Evolutionary conservation across 2,888 invertebrate species (phyloP).

Genomic region (Omphaloscelis lunosa): DNA sequence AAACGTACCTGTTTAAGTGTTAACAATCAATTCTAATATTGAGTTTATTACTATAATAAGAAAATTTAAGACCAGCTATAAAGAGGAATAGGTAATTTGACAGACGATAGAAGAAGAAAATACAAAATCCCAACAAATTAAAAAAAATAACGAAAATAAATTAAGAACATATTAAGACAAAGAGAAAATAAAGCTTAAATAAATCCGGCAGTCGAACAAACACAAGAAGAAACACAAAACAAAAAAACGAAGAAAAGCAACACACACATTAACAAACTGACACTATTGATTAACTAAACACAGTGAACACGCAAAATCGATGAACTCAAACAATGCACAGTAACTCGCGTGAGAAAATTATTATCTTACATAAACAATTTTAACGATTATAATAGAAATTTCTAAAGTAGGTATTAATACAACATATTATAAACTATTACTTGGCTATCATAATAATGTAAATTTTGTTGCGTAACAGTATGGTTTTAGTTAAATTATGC

Average conservation of each 20-base stretch:
- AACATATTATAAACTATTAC: slow-evolving; percentile 37
- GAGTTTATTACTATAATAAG: not conserved
- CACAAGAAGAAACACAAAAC: not conserved
- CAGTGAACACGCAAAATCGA: slow-evolving; percentile 31
- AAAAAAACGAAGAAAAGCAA: not conserved
- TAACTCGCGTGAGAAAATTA: slow-evolving; percentile 44
- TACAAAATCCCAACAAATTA: not conserved
- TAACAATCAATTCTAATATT: not conserved
- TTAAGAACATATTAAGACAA: not conserved
- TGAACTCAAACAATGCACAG: slow-evolving; percentile 36
- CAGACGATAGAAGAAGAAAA: not conserved
- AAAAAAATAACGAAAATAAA: not conserved
- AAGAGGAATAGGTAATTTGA: not conserved
- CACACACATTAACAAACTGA: not conserved
- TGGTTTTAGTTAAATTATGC: slow-evolving; percentile 47
- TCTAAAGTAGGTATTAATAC: slow-evolving; percentile 38
- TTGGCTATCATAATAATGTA: slow-evolving; percentile 50
- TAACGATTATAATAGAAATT: slow-evolving; percentile 37
- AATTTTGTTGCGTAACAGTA: slow-evolving; percentile 52
- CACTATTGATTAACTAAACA: slow-evolving; percentile 28
- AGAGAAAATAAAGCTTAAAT: not conserved
- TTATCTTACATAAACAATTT: slow-evolving; percentile 45
- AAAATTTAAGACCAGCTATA: not conserved
- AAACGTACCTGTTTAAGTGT: not conserved
- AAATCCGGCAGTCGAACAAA: not conserved